Evolutionary conservation across 2,888 invertebrate species (phyloP), one percentile per base, ranked within the genome.

Genomic region (Gryllus longicercus): DNA sequence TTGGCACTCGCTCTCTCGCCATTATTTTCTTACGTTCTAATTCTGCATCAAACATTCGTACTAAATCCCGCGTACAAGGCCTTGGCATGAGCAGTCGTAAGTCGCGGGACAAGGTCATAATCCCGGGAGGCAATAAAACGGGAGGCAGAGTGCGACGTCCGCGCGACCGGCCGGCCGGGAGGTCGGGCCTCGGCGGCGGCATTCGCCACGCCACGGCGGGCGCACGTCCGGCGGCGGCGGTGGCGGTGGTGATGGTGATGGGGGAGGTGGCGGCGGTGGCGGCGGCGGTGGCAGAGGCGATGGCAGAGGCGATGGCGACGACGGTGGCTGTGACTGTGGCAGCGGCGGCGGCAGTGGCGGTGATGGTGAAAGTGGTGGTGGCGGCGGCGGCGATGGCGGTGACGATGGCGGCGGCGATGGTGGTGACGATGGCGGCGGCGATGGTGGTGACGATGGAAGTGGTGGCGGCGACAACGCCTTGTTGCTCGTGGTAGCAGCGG

Each of bases 131-230:
- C 63, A 63, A 63, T 63, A 63, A 63, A 63, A n/a, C n/a, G 63
- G n/a, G 16, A n/a, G n/a, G n/a, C 63, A 5, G 63, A 63, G 38
- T 38, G 38, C 38, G 38, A 38, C 38, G 38, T 38, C 38, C 38
- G 38, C 38, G 38, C 38, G 38, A 38, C 38, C 38, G 63, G 63
- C 16, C 63, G 16, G 63, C 16, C 63, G 16, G 63, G 63, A 63
- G 63, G 63, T 63, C 63, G 63, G n/a, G 63, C n/a, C 63, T 63
- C 63, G 63, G 63, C n/a, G 14, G 63, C 63, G 16, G 16, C 63
- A 63, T 63, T 63, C 63, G 63, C n/a, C 63, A 63, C 63, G 63
- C 63, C 63, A 63, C 63, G 63, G 63, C n/a, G 63, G 63, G 63
- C 63, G 63, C 63, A 18, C 14, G 63, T 63, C 14, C 63, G n/a